Base-by-base conservation (phyloP, 2,888 invertebrate species). In the Urechis unicinctus region DNA sequence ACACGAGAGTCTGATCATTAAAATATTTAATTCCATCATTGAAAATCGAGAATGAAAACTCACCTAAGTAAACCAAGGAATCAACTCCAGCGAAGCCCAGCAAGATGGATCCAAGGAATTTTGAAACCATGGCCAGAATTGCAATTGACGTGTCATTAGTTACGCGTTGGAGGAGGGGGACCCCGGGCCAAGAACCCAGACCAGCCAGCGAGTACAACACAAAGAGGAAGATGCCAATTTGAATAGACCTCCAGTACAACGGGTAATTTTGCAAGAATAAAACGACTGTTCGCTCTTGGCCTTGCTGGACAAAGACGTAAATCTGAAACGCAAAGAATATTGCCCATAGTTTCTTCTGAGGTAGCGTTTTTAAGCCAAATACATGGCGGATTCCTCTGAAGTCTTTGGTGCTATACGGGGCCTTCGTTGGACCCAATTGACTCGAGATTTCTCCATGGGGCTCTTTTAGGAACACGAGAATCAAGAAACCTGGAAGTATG, bases 221-320 rank as follows among this genome's bases (percentile, higher is more conserved):
- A 52, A 62, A 59, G 36, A 65, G 52, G 56, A 65, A 64, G 21
- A 59, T 26, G 21, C 63, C 63, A 21, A 65, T 64, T 44, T 61
- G 47, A 2, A 61, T 47, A 5, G 64, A 50, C 17, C 50, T 49
- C 64, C 61, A 64, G 50, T 56, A 58, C 25, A 65, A 51, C 5
- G 65, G 65, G 17, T 30, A 45, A 47, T 62, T 60, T 57, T 62
- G 59, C 48, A 76, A 60, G 58, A 72, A 76, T 52, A 74, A 60
- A 9, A 76, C 72, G 28, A 72, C 59, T 1, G 74, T 73, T 49
- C 73, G 69, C 43, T 73, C 71, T 54, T 76, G 76, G 44, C 76
- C 76, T 55, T 75, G 68, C 59, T 75, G 74, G 43, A 75, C 74
- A 59, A 74, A 68, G 9, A 74, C 72, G 59, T 73, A 76, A 3